Percentiles rank a stretch among this genome's conserved stretches.
phyloP scores from a whole-genome alignment of 2,888 invertebrate genomes.

The Prosopocoilus inquinatus region DNA sequence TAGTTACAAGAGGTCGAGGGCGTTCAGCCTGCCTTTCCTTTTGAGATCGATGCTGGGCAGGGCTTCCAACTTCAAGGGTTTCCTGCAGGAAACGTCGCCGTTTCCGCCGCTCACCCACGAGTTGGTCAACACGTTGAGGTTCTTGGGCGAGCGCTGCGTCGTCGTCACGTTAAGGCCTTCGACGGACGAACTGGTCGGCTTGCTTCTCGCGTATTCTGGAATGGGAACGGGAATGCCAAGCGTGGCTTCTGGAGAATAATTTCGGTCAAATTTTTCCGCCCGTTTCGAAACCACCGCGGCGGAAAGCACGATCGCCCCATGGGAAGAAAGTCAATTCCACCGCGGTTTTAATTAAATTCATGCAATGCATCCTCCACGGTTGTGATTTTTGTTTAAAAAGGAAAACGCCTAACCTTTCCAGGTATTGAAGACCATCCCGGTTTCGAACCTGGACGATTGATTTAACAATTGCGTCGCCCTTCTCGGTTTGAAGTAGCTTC shows the following conservation, averaged over 20 bases:
- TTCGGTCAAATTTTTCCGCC: neutral
- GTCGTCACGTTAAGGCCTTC: constrained; percentile 31
- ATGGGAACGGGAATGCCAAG: constrained; percentile 20
- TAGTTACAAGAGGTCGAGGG: constrained; percentile 34
- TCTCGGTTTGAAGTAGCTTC: constrained; percentile 71
- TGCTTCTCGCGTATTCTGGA: constrained; percentile 33
- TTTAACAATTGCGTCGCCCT: constrained; percentile 61
- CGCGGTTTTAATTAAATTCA: no score
- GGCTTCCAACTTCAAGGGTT: constrained; percentile 45
- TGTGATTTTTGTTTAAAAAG: constrained; percentile 6
- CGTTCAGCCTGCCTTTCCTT: constrained; percentile 35
- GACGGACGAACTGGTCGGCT: constrained; percentile 33
- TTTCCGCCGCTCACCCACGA: constrained; percentile 11
- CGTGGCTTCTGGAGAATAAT: constrained; percentile 11
- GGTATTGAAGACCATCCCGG: constrained; percentile 54
- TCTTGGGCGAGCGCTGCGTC: constrained; percentile 14
- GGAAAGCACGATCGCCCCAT: neutral
- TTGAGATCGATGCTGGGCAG: constrained; percentile 45
- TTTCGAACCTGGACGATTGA: constrained; percentile 56
- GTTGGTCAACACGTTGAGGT: neutral
- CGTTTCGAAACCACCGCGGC: neutral
- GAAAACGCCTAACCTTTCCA: constrained; percentile 52
- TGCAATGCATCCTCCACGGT: neutral
- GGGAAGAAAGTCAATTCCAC: no score
- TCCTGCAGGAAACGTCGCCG: constrained; percentile 31